Percentiles rank a stretch among this genome's conserved stretches.
Conservation (phyloP, 2,797 vertebrate species). For the Octomys mimax region DNA sequence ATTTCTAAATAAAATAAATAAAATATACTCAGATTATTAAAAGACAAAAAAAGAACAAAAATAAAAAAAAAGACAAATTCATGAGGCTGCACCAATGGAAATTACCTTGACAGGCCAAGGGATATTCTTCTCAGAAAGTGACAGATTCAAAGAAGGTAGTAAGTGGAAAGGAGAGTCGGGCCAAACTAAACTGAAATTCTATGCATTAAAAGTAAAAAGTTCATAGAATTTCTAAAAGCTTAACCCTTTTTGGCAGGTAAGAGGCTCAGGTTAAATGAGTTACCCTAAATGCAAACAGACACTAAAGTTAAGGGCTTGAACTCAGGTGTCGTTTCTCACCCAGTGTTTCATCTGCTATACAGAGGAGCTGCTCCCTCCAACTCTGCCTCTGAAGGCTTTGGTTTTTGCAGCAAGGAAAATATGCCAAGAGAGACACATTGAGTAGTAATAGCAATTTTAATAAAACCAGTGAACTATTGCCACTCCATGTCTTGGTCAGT, state of each 20-base stretch:
- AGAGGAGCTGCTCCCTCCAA: background rate
- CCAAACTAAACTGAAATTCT: background rate
- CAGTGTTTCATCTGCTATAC: background rate
- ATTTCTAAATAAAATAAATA: too few species aligned
- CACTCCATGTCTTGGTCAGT: slow-evolving; percentile 27
- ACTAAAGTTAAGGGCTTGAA: background rate
- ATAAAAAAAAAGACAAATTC: too few species aligned
- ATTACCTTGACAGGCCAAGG: background rate
- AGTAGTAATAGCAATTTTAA: slow-evolving; percentile 42
- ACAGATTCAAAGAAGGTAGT: background rate
- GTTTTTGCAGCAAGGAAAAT: slow-evolving; percentile 51
- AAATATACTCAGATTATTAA: too few species aligned
- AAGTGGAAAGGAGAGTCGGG: background rate
- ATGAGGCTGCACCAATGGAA: background rate
- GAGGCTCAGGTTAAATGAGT: slow-evolving; percentile 1
- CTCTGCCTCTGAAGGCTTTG: background rate
- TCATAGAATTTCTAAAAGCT: background rate
- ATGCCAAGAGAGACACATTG: background rate
- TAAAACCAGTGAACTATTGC: background rate
- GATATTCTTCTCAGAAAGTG: background rate
- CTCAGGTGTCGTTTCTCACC: background rate
- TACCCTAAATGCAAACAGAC: slow-evolving; percentile 1
- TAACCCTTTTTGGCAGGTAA: background rate
- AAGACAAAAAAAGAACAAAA: too few species aligned
- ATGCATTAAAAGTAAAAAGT: background rate